Percentiles rank a stretch among this genome's conserved stretches.
phyloP scores from a whole-genome alignment of 2,797 vertebrate genomes.

The Acanthiza pusilla region DNA sequence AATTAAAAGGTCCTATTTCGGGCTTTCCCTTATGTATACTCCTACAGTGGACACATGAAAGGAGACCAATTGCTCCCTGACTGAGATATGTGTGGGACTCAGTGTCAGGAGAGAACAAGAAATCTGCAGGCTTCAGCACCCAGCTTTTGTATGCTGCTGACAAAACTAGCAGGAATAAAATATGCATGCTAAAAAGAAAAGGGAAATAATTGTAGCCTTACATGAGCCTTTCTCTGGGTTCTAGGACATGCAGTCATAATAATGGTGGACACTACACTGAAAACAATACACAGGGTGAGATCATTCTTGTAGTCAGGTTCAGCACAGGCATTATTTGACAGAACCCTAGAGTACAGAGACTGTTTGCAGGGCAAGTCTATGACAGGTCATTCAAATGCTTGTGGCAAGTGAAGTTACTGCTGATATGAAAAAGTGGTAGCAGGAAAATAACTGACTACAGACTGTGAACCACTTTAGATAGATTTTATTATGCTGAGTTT shows the following conservation, averaged over 20 bases:
- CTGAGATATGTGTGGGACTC: neutral
- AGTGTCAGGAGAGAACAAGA: neutral
- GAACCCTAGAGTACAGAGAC: neutral
- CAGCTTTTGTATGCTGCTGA: neutral
- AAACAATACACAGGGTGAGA: neutral
- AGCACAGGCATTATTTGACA: neutral
- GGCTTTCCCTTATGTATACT: neutral
- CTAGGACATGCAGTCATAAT: neutral
- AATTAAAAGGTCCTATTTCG: neutral
- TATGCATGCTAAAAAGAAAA: neutral
- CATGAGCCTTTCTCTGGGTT: neutral
- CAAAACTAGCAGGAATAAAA: neutral
- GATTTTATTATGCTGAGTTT: neutral
- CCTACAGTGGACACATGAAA: slow-evolving; percentile 21
- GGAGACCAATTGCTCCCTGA: neutral
- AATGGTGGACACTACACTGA: neutral
- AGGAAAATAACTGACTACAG: neutral
- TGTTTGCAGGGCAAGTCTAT: neutral
- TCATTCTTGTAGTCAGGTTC: neutral
- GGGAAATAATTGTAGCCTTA: neutral
- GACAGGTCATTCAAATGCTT: neutral
- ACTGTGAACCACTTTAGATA: neutral
- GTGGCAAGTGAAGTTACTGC: neutral
- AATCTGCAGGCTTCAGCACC: neutral
- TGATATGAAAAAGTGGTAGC: neutral